Base-by-base conservation (phyloP, 2,797 vertebrate species). In the Pseudochaenichthys georgianus region DNA sequence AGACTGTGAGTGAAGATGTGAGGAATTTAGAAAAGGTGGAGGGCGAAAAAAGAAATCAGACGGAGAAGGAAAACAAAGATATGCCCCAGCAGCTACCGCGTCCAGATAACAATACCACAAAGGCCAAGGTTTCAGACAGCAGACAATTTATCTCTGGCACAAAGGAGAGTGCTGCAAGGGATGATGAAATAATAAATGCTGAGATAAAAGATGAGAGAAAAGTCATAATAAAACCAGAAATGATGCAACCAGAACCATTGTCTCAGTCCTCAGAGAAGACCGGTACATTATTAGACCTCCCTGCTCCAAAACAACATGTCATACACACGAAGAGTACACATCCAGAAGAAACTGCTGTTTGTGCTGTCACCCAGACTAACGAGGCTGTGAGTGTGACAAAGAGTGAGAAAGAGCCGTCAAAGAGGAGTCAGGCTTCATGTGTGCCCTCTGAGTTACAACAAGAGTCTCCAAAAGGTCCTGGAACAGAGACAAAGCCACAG, bases 401-500 rank as follows among this genome's bases (percentile, higher is more conserved):
- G 67, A 50, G 64, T n/a, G 72, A 86, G 17, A 84, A 78, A 81
- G 63, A 42, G 31, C 58, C 64, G 23, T 38, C 23, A 5, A 70
- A 86, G 47, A 66, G 38, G 70, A 47, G 64, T 17, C 34, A 13
- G 0, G 19, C 68, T 53, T 34, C 45, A 76, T 79, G 66, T 62
- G 43, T 48, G 60, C 52, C 85, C 57, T 51, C 73, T 41, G 65
- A 86, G 43, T 43, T 59, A 34, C 73, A 78, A 57, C 69, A 46
- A 66, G 74, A 78, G 60, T 47, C 82, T 13, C 1, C 64, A 75
- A 73, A 86, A 82, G 80, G 60, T 28, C 34, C 58, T 60, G 77
- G 52, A 86, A 64, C 41, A 70, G 31, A 82, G 60, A 64, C 48
- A n/a, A 59, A 79, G 65, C 43, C 80, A 16, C 84, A 80, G 71